Base-by-base conservation (phyloP, 1,140 invertebrate species). In the Lepidurus apus region DNA sequence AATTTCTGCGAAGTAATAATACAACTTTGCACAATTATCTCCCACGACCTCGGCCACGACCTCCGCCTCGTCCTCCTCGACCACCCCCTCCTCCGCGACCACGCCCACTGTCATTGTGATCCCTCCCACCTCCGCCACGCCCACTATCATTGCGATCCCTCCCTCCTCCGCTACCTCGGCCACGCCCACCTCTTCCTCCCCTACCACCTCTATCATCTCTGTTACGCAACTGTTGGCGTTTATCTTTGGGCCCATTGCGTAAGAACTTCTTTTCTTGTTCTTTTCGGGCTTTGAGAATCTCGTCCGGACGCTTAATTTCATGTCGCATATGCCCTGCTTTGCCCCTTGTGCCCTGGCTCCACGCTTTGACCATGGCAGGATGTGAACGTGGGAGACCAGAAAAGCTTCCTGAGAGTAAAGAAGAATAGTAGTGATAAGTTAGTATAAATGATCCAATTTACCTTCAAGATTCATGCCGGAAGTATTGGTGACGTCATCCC, bases 261-360 rank as follows among this genome's bases (percentile, higher is more conserved):
- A 85, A 84, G 44, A 85, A 82, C 74, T 88, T 88, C 80, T 85
- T 88, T 75, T 90, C 88, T 42, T 88, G 86, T 4, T 87, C 81
- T 76, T 88, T 87, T 77, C 91, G 86, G 2, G 87, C 85, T 82
- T 93, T 93, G 4, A 92, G 82, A 79, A 93, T 91, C 82, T 93
- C 89, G 78, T 93, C 91, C 0, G 89, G 88, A 24, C 84, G 87
- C 81, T 90, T 91, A 47, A 93, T 76, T 82, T 93, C 91, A 43
- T 83, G 85, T 79, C 82, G 83, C 42, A 84, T 79, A 13, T 81
- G 78, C 3, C 81, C 81, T 80, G 81, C 84, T 42, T 84, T 79
- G 85, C 85, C 83, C 21, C 53, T 9, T 65, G 6, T 9, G 74
- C 77, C 76, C 26, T 74, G 73, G 75, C 81, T 42, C 77, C 82